Conservation (phyloP, 2,113 vertebrate genomes). For the Nothoprocta pentlandii region DNA sequence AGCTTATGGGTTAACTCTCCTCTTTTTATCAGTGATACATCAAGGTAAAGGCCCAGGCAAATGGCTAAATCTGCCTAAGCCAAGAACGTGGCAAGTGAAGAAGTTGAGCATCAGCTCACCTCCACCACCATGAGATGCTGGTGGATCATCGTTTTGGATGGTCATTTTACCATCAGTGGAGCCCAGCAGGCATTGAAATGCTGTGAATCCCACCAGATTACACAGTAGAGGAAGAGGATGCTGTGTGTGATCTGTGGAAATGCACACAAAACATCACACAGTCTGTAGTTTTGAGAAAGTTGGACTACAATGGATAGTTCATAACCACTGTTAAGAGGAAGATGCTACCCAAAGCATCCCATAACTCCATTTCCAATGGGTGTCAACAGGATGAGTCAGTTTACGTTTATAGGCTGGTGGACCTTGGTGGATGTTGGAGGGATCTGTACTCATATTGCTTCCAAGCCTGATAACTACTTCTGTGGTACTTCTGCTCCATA, state of each 20-base stretch:
- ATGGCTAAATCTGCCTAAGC: background rate
- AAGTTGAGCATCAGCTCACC: background rate
- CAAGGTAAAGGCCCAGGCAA: fast-evolving
- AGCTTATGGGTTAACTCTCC: background rate
- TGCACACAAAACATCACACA: too few species aligned
- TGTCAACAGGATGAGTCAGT: background rate
- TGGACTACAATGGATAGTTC: background rate
- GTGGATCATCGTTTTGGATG: background rate
- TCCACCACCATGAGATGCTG: fast-evolving
- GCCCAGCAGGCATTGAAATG: background rate
- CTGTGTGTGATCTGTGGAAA: too few species aligned
- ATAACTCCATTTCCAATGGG: background rate
- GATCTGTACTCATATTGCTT: background rate
- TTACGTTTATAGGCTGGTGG: background rate
- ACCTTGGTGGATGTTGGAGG: background rate
- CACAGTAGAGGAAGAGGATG: background rate
- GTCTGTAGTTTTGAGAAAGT: background rate
- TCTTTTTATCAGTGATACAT: background rate
- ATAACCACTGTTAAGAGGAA: background rate
- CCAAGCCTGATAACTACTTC: background rate
- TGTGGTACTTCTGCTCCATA: background rate
- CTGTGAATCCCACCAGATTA: fast-evolving
- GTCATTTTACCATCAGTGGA: fast-evolving
- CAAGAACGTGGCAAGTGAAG: background rate
- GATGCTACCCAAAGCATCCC: background rate